These are phyloP conservation scores for Erethizon dorsatum DNA, from an alignment of 2,797 vertebrate species.

Conservation along the genomic window DNA sequence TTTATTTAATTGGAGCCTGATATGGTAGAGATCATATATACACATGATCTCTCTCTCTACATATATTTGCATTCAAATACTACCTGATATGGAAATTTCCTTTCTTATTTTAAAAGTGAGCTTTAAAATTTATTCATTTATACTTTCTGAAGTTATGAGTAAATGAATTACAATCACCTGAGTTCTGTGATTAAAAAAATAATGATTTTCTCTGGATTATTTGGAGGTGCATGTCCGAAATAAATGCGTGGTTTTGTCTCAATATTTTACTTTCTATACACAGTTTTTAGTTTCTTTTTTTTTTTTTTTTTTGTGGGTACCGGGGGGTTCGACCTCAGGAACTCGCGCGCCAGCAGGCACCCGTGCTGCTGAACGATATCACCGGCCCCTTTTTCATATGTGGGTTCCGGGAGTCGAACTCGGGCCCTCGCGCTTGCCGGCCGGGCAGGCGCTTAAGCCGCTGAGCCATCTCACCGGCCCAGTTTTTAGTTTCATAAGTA, in stretches of 20 bases:
- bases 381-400: too few relatives aligned
- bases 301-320: too few relatives aligned
- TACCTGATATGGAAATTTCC: too few relatives aligned
- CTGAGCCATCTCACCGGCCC: too few relatives aligned
- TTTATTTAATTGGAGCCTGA: neutral
- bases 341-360: too few relatives aligned
- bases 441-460: too few relatives aligned
- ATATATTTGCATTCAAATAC: too few relatives aligned
- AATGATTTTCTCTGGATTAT: neutral
- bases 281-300: slow-evolving; percentile 23
- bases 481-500: neutral
- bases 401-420: too few relatives aligned
- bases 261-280: neutral
- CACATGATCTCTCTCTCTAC: too few relatives aligned
- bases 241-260: neutral
- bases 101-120: neutral
- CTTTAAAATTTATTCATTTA: neutral
- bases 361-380: too few relatives aligned
- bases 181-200: neutral
- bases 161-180: neutral
- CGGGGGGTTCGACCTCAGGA: too few relatives aligned
- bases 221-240: neutral
- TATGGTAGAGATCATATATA: neutral
- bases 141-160: neutral
- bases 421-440: too few relatives aligned